Base-by-base conservation (phyloP, 2,888 invertebrate species). In the Plebejus anna region DNA sequence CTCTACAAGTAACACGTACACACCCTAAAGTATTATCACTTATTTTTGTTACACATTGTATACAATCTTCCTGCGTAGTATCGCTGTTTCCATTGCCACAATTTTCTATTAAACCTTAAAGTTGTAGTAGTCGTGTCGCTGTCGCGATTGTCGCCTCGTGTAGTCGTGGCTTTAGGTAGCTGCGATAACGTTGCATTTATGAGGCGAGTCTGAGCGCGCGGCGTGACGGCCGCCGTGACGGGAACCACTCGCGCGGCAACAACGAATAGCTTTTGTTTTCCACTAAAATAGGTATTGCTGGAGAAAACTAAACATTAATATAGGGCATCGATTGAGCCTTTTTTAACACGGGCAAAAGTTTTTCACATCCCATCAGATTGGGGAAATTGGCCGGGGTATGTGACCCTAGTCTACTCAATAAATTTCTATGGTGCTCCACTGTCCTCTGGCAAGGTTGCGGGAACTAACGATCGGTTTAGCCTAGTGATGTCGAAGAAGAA, bases 191-290 rank as follows among this genome's bases (percentile, higher is more conserved):
- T 88, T 86, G 88, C 86, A 84, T 91, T 91, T 91, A 92, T 89
- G 91, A 92, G 90, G 88, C 92, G 89, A 85, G 87, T 87, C 90
- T 87, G 85, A 82, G 87, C 82, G 88, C 90, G 88, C 83, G 87
- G 88, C 90, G 89, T 89, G 88, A 88, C 90, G 81, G 81, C 80
- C 78, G 83, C 84, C 83, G 85, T 82, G 82, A 82, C 84, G 80
- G 78, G 79, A 79, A 77, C 81, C 84, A 82, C 79, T 87, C 87
- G 86, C 85, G 86, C 83, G 81, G 85, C 87, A 84, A 82, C 85
- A 86, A 87, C 82, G 77, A 77, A 75, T 75, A 79, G 78, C 71
- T 77, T 71, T 77, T 59, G 22, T 28, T 72, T 61, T 71, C 16
- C 61, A 70, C 55, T 36, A 75, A 70, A 73, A 75, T 57, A 75